Percentiles rank a stretch among this genome's conserved stretches.
phyloP scores from a whole-genome alignment of 2,113 vertebrate genomes.

The Cynocephalus volans region DNA sequence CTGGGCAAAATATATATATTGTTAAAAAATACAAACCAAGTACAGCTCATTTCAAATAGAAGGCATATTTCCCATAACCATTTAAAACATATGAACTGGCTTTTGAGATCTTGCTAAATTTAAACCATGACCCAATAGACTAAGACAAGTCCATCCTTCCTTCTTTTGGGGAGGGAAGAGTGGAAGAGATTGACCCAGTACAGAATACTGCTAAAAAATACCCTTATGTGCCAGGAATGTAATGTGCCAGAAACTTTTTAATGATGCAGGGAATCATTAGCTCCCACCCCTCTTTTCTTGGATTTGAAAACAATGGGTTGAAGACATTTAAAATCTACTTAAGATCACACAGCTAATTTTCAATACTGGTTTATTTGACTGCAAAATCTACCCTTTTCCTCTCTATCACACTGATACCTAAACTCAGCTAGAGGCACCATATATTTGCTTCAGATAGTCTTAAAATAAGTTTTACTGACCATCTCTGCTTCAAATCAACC shows the following conservation, averaged over 20 bases:
- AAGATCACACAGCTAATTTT: neutral
- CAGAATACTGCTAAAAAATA: slow-evolving; percentile 37
- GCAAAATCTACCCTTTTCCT: neutral
- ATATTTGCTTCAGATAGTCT: neutral
- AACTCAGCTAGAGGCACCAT: neutral
- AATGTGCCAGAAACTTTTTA: slow-evolving; percentile 9
- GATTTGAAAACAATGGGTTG: neutral
- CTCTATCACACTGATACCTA: neutral
- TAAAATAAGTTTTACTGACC: slow-evolving; percentile 26
- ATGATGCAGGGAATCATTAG: slow-evolving; percentile 38
- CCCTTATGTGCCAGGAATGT: neutral
- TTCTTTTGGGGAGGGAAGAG: slow-evolving; percentile 16
- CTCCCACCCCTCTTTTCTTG: neutral
- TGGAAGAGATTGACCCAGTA: neutral
- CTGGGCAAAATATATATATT: slow-evolving; percentile 22
- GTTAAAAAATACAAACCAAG: slow-evolving; percentile 58
- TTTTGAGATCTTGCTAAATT: slow-evolving; percentile 64
- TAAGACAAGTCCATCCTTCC: slow-evolving; percentile 52
- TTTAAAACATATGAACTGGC: slow-evolving; percentile 34
- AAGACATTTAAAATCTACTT: neutral
- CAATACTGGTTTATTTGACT: neutral
- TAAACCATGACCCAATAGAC: slow-evolving; percentile 61
- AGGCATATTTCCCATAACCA: slow-evolving; percentile 64
- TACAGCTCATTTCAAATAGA: slow-evolving; percentile 56
- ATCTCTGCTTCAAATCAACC: slow-evolving; percentile 1